A percentile compares a stretch with the other conserved stretches of the same genome.
Conservation (phyloP, 2,888 invertebrate genomes). For the Bursaphelenchus okinawaensis region DNA sequence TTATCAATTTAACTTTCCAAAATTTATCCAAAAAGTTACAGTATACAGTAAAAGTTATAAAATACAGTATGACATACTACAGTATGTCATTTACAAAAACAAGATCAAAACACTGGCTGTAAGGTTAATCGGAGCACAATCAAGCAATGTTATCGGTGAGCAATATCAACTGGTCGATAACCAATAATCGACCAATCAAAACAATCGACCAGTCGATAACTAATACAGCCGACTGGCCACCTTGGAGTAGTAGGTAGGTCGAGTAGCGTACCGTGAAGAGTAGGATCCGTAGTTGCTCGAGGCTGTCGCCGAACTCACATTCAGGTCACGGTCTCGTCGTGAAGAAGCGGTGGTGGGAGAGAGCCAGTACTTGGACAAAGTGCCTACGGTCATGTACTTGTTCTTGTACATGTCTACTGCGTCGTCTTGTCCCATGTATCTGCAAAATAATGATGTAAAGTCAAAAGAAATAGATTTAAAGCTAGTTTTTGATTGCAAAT, state of each 20-base stretch:
- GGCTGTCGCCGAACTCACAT: constrained; percentile 25
- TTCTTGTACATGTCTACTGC: constrained; percentile 57
- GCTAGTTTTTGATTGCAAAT: background rate
- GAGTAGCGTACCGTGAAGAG: constrained; percentile 13
- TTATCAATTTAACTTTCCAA: background rate
- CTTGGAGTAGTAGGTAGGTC: constrained; percentile 20
- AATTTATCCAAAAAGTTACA: background rate
- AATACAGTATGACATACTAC: no score
- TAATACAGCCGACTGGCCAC: constrained; percentile 18
- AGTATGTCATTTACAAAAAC: no score
- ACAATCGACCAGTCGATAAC: no score
- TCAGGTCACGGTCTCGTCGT: constrained; percentile 48
- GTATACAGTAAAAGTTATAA: no score
- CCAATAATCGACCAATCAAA: no score
- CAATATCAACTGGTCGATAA: no score
- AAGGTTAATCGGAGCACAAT: background rate
- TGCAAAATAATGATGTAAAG: constrained; percentile 5
- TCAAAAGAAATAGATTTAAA: background rate
- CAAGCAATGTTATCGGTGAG: background rate
- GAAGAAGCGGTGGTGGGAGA: constrained; percentile 48
- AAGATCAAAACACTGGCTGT: background rate
- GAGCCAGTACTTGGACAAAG: constrained; percentile 56
- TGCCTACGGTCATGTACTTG: constrained; percentile 55
- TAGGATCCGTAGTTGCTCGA: constrained; percentile 7
- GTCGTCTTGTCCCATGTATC: constrained; percentile 56